A percentile compares a stretch with the other conserved stretches of the same genome.
Conservation (phyloP, 2,113 vertebrate species). For the Todiramphus chloris region DNA sequence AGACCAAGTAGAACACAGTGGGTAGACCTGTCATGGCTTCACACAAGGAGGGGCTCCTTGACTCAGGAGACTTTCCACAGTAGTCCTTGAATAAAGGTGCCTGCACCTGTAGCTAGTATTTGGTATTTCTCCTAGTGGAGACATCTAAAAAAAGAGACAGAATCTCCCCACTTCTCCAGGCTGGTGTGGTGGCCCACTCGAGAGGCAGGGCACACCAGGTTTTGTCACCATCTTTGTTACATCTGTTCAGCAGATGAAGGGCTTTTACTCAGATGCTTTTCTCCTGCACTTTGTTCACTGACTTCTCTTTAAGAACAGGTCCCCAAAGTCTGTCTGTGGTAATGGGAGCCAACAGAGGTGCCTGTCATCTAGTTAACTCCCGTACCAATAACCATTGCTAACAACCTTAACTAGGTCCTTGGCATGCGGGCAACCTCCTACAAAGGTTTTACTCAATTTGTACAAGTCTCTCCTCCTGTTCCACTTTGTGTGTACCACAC, state of each 20-base stretch:
- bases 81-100: not conserved
- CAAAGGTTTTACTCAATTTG: not conserved
- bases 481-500: no score
- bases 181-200: not conserved
- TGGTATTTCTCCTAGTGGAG: not conserved
- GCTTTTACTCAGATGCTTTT: not conserved
- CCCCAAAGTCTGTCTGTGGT: not conserved
- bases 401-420: not conserved
- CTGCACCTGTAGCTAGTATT: not conserved
- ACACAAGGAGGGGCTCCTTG: rapidly evolving
- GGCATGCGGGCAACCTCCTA: not conserved
- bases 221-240: not conserved
- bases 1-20: not conserved
- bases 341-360: not conserved
- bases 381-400: not conserved
- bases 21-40: not conserved
- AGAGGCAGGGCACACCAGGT: not conserved
- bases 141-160: not conserved
- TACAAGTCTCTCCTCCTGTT: not conserved
- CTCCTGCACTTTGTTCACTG: not conserved
- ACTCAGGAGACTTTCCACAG: not conserved
- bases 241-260: not conserved
- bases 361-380: not conserved
- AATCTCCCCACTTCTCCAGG: not conserved
- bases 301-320: not conserved